Base-by-base conservation (phyloP, 2,888 invertebrate species). In the Scrobipalpa atriplicella region DNA sequence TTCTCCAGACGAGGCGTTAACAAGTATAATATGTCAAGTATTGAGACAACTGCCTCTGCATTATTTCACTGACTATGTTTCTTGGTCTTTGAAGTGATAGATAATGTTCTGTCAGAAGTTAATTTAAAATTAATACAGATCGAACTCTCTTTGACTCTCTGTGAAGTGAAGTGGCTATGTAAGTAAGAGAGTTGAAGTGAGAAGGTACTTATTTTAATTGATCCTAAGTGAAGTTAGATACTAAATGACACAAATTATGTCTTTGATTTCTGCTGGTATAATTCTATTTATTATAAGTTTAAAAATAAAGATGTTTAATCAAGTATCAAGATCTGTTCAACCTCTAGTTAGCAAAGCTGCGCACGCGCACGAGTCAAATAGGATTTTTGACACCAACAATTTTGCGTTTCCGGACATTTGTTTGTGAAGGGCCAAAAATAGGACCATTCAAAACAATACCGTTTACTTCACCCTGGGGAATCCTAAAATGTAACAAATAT, bases 1-100 rank as follows among this genome's bases (percentile, higher is more conserved):
- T n/a, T n/a, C n/a, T n/a, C n/a, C n/a, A n/a, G n/a, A n/a, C n/a
- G n/a, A n/a, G n/a, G n/a, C n/a, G n/a, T n/a, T n/a, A n/a, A n/a
- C n/a, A n/a, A n/a, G n/a, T n/a, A n/a, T n/a, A n/a, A n/a, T 91
- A 92, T 92, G 92, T 92, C 92, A 90, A 90, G 85, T 87, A 87
- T 91, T 89, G 86, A 88, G 87, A 85, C 82, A 85, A 85, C 83
- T 83, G 84, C 80, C 79, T 77, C 80, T 79, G 84, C 80, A 83
- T 84, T 83, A 81, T 81, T 80, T 78, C 73, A 76, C 70, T 73
- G 77, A 78, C 72, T 73, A 73, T 69, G 68, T 68, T 76, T 82
- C 82, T 88, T 88, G 87, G 85, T 86, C 82, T 78, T 86, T 83
- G 67, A 56, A 51, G 65, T 66, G 64, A 68, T 67, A 68, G 64